A percentile compares a stretch with the other conserved stretches of the same genome.
Evolutionary conservation across 2,113 vertebrate genomes (phyloP).

Genomic region (Maccullochella peelii): DNA sequence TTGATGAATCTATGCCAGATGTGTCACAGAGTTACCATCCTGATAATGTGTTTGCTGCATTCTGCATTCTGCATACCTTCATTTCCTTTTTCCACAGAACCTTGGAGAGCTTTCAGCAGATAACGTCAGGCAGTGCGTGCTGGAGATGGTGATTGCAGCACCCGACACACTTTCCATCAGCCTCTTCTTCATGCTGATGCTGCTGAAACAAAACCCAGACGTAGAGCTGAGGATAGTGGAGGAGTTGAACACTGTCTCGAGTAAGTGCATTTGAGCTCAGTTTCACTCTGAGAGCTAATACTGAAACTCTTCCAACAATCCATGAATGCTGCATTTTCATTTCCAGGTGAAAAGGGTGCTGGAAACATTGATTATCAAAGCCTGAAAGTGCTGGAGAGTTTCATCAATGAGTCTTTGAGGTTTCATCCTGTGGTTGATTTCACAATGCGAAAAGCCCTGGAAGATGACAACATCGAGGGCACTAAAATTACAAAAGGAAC

Average conservation of each 20-base stretch:
- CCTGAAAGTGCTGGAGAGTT: constrained; percentile 88
- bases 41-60: background rate
- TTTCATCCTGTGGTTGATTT: constrained; percentile 95
- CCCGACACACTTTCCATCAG: constrained; percentile 96
- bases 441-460: constrained; percentile 91
- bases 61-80: background rate
- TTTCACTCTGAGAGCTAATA: background rate
- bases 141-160: constrained; percentile 96
- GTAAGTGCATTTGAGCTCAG: constrained; percentile 73
- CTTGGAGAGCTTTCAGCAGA: constrained; percentile 91
- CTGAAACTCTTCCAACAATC: background rate
- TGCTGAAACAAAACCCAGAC: constrained; percentile 90
- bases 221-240: constrained; percentile 89
- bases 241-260: constrained; percentile 87
- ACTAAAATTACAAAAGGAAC: constrained; percentile 91
- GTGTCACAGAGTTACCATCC: background rate
- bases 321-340: background rate
- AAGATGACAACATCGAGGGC: constrained; percentile 92
- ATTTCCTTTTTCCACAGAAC: constrained; percentile 79
- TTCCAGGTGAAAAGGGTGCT: constrained; percentile 86
- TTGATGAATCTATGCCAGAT: background rate
- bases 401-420: constrained; percentile 93
- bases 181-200: constrained; percentile 93
- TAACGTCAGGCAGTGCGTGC: constrained; percentile 92
- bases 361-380: constrained; percentile 85